Evolutionary conservation across 2,797 vertebrate genomes (phyloP), one percentile per base, ranked within the genome.

Genomic region (Enteromius trimaculatus): DNA sequence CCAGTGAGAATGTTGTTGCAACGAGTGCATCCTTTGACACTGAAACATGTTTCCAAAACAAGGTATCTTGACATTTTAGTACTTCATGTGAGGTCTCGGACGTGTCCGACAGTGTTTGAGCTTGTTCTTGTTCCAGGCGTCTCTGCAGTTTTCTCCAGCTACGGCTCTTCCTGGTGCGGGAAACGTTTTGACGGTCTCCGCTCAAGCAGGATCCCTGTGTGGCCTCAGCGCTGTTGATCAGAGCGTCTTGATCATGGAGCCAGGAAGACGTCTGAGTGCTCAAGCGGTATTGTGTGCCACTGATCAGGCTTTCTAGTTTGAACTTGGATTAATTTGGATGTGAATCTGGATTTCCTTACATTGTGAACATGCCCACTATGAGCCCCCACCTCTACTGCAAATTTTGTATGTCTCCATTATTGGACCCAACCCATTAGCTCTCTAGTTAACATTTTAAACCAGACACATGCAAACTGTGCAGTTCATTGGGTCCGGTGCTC

Each of bases 221-320:
- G 96, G 94, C 0, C 77, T 98, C 23, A 93, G 92, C 0, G 93
- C 91, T 0, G 91, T 97, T 14, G 97, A 98, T 88, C 91, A 96
- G 85, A 97, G 96, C 0, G 91, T 98, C 79, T 91, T 95, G 60
- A 91, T 96, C 47, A 72, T 94, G 90, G 95, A 91, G 3, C 90
- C 95, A 0, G 94, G 94, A 70, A 86, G 91, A 0, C 92, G 92
- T 55, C 92, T 98, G 69, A 87, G 92, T 0, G 26, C 85, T 0
- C 84, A 90, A 1, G 90, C 86, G 81, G 97, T 97, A 66, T 0
- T 14, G 10, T 55, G 11, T 29, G 23, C 16, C 6, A 3, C 8
- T 49, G 1, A 58, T 58, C n/a, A 23, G n/a, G 37, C 37, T 6
- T 39, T 8, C 6, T 39, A 3, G 37, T 6, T 8, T 39, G 37